Evolutionary conservation across 2,797 vertebrate genomes (phyloP).

Genomic region (Macroramphosus scolopax): DNA sequence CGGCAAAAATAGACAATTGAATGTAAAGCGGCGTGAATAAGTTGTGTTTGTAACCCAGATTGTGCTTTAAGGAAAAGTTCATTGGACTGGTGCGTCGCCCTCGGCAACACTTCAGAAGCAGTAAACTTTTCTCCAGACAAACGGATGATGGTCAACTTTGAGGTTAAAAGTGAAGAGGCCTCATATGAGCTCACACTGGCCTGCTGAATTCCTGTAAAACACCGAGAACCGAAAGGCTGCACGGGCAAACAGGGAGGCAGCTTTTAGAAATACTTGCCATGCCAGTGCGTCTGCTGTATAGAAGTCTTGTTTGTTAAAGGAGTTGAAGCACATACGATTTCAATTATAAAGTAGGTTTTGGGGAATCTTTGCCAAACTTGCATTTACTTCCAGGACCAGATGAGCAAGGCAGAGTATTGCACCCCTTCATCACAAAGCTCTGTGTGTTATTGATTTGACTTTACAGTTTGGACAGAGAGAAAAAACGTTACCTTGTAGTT

Average conservation of each 20-base stretch:
- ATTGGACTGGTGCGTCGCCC: too few relatives aligned
- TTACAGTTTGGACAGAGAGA: neutral
- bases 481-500: slow-evolving; percentile 81
- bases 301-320: slow-evolving; percentile 4
- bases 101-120: too few relatives aligned
- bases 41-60: too few relatives aligned
- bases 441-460: too few relatives aligned
- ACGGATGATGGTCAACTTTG: too few relatives aligned
- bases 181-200: slow-evolving; percentile 35
- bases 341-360: neutral
- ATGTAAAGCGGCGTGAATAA: too few relatives aligned
- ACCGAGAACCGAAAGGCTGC: slow-evolving; percentile 10
- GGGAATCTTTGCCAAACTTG: slow-evolving; percentile 5
- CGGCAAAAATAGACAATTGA: slow-evolving; percentile 28
- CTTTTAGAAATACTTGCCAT: slow-evolving; percentile 10
- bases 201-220: slow-evolving; percentile 60
- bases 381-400: neutral
- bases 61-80: too few relatives aligned
- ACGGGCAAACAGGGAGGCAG: slow-evolving; percentile 5
- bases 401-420: too few relatives aligned
- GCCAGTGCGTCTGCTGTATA: slow-evolving; percentile 6
- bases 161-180: slow-evolving; percentile 7
- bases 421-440: too few relatives aligned
- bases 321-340: neutral
- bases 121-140: too few relatives aligned